Evolutionary conservation across 2,888 invertebrate genomes (phyloP).

Genomic region (Hirtodrosophila alboralis): DNA sequence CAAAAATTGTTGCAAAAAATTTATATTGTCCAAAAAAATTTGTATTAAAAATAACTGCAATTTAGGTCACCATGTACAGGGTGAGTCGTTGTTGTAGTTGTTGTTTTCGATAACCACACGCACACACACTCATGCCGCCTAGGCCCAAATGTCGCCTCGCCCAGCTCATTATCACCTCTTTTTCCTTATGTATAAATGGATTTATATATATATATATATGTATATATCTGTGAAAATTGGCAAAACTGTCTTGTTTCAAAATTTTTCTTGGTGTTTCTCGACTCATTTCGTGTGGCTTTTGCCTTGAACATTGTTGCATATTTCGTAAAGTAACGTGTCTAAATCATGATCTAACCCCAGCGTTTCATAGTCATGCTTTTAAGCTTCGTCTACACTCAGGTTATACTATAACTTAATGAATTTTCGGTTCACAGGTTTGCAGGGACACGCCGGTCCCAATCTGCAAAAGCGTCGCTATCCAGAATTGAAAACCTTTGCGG

Average conservation of each 20-base stretch:
- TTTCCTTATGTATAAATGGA: slow-evolving; percentile 21
- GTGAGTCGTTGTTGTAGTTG: slow-evolving; percentile 84
- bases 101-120: slow-evolving; percentile 79
- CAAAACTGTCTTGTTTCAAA: slow-evolving; percentile 62
- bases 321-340: slow-evolving; percentile 51
- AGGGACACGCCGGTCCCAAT: slow-evolving; percentile 96
- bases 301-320: slow-evolving; percentile 52
- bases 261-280: slow-evolving; percentile 65
- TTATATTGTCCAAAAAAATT: slow-evolving; percentile 50
- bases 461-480: slow-evolving; percentile 94
- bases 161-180: slow-evolving; percentile 53
- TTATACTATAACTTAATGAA: slow-evolving; percentile 1
- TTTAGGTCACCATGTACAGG: slow-evolving; percentile 84
- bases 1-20: slow-evolving; percentile 59
- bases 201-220: slow-evolving; percentile 14
- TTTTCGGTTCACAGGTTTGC: slow-evolving; percentile 87
- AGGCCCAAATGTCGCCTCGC: slow-evolving; percentile 52
- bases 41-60: slow-evolving; percentile 70
- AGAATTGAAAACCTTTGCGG: slow-evolving; percentile 92
- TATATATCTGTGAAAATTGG: slow-evolving; percentile 59
- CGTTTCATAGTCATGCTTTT: slow-evolving; percentile 50
- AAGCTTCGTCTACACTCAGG: background rate
- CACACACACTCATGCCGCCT: slow-evolving; percentile 76
- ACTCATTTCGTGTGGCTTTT: slow-evolving; percentile 64
- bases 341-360: slow-evolving; percentile 58